Conservation (phyloP, 2,113 vertebrate genomes). For the Pavo muticus region DNA sequence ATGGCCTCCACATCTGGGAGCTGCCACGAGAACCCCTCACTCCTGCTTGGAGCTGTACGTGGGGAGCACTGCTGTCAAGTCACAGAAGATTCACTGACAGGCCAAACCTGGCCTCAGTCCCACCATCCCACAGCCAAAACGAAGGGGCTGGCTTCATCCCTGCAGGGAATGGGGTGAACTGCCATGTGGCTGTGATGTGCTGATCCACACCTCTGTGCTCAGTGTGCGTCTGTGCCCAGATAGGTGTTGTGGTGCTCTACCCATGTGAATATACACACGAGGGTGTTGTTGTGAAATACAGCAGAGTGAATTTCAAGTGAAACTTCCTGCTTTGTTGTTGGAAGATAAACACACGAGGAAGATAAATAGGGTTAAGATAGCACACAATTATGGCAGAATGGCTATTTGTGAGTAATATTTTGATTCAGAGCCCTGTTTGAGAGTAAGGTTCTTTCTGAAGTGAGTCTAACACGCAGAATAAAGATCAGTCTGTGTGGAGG, state of each 20-base stretch:
- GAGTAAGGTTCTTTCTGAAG: not conserved
- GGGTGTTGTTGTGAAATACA: constrained; percentile 10
- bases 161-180: fast-evolving
- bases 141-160: not conserved
- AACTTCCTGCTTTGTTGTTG: constrained; percentile 16
- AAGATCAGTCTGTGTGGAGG: not conserved
- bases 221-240: not conserved
- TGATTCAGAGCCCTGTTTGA: not conserved
- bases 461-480: not conserved
- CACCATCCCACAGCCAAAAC: fast-evolving
- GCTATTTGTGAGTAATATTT: not conserved
- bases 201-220: not conserved
- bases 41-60: fast-evolving
- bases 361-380: not conserved
- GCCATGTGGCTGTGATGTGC: not conserved
- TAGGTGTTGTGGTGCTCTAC: not conserved
- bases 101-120: not conserved
- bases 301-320: not conserved
- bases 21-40: fast-evolving
- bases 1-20: not conserved
- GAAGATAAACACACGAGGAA: not conserved
- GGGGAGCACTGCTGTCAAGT: not conserved
- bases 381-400: not conserved
- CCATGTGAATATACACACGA: not conserved
- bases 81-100: not conserved